Conservation (phyloP, 1,140 invertebrate species). For the Plodia interpunctella region DNA sequence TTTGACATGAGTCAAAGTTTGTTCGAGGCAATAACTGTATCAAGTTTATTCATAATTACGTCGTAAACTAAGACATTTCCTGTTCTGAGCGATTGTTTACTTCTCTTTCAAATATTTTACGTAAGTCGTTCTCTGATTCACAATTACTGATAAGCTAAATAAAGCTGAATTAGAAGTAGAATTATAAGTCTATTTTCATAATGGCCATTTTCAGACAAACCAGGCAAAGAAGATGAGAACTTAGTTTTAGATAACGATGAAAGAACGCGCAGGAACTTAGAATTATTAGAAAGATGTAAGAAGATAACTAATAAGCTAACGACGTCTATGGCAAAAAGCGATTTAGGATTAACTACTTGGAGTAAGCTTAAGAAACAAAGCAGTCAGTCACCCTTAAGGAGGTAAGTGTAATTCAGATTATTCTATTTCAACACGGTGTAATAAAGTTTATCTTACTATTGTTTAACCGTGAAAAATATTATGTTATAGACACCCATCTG, state of each 20-base stretch:
- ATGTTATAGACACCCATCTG: conserved; percentile 82
- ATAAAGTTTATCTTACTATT: not conserved
- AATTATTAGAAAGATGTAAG: conserved; percentile 75
- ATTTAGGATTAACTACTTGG: conserved; percentile 90
- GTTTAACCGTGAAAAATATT: not conserved
- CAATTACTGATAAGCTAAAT: conserved; percentile 36
- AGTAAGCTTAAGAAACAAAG: conserved; percentile 85
- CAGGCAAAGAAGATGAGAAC: conserved; percentile 60
- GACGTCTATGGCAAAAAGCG: conserved; percentile 88
- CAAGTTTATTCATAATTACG: no score
- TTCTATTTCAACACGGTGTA: not conserved
- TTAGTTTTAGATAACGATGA: conserved; percentile 70
- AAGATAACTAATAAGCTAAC: conserved; percentile 78
- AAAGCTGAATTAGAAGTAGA: no score
- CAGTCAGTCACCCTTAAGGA: conserved; percentile 69
- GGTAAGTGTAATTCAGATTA: conserved; percentile 36
- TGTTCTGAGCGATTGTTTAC: no score
- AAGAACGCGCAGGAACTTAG: conserved; percentile 76
- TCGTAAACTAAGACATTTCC: no score
- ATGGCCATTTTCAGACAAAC: conserved; percentile 64
- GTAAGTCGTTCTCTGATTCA: not conserved
- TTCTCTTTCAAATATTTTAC: not conserved
- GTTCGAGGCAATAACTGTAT: no score
- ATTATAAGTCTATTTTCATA: conserved; percentile 14
- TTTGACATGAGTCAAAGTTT: not conserved